Evolutionary conservation across 2,797 vertebrate species (phyloP).

Genomic region (Apogon talboti): DNA sequence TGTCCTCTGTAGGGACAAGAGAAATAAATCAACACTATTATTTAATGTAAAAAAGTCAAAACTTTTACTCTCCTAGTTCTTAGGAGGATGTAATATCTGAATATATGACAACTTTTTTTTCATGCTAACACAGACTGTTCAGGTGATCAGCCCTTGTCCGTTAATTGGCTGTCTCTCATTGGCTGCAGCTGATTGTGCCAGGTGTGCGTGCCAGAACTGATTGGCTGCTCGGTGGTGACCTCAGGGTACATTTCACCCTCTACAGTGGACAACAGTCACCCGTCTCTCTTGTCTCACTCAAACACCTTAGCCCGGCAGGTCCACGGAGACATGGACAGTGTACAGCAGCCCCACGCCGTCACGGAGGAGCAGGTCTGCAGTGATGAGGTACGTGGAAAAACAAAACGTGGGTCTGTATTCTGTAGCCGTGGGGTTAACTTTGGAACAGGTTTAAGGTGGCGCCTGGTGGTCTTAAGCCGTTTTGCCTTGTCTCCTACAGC

Average conservation of each 20-base stretch:
- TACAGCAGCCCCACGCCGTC: conserved; percentile 42
- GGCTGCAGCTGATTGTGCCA: conserved; percentile 47
- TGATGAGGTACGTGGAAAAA: conserved; percentile 50
- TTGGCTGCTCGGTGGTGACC: conserved; percentile 46
- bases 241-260: conserved; percentile 53
- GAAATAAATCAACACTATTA: too few relatives aligned
- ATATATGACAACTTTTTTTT: too few relatives aligned
- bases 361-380: conserved; percentile 32
- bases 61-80: too few relatives aligned
- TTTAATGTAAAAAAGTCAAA: too few relatives aligned
- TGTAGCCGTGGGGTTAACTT: too few relatives aligned
- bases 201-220: conserved; percentile 47
- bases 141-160: conserved; percentile 1
- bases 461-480: background rate
- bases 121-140: background rate
- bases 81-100: too few relatives aligned
- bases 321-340: conserved; percentile 19
- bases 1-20: too few relatives aligned
- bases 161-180: conserved; percentile 69
- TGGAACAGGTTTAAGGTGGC: rapidly evolving
- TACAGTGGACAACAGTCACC: rapidly evolving
- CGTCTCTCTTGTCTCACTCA: too few relatives aligned
- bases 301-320: background rate
- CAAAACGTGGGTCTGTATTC: background rate
- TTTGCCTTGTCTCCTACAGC: conserved; percentile 48